These are phyloP conservation scores for Brachionichthys hirsutus DNA, from an alignment of 2,113 vertebrate genomes.

Conservation along the genomic window DNA sequence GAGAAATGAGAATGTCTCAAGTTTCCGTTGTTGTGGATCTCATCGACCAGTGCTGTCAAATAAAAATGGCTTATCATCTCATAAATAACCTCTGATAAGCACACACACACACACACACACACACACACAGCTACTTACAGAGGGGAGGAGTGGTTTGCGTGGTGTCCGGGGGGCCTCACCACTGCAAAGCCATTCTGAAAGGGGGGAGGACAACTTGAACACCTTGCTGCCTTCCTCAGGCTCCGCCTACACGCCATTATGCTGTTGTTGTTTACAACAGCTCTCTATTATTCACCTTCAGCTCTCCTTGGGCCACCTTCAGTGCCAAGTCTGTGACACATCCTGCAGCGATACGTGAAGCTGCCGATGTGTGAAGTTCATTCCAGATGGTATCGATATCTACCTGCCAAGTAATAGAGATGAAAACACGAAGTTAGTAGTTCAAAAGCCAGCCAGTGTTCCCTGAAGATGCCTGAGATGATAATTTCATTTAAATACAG, in stretches of 20 bases:
- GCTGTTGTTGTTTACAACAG: no score
- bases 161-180: conserved; percentile 90
- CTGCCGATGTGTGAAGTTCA: conserved; percentile 89
- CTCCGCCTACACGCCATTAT: no score
- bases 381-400: conserved; percentile 96
- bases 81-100: conserved; percentile 71
- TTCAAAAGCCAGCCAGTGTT: no score
- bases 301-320: conserved; percentile 86
- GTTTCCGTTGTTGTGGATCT: conserved; percentile 21
- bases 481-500: no score
- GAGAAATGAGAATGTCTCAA: conserved; percentile 19
- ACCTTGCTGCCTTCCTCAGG: no score
- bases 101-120: neutral
- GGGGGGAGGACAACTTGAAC: conserved; percentile 27
- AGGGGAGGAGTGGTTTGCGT: conserved; percentile 85
- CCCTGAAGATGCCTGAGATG: no score
- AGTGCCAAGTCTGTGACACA: conserved; percentile 89
- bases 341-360: conserved; percentile 86
- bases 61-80: conserved; percentile 48
- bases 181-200: conserved; percentile 93
- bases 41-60: conserved; percentile 38
- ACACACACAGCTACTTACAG: conserved; percentile 79
- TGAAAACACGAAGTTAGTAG: neutral
- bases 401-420: conserved; percentile 76
- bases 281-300: conserved; percentile 80